Percentiles rank a stretch among this genome's conserved stretches.
These are phyloP conservation scores for Arctia plantaginis DNA, from an alignment of 2,888 invertebrate genomes.

Conservation along the genomic window DNA sequence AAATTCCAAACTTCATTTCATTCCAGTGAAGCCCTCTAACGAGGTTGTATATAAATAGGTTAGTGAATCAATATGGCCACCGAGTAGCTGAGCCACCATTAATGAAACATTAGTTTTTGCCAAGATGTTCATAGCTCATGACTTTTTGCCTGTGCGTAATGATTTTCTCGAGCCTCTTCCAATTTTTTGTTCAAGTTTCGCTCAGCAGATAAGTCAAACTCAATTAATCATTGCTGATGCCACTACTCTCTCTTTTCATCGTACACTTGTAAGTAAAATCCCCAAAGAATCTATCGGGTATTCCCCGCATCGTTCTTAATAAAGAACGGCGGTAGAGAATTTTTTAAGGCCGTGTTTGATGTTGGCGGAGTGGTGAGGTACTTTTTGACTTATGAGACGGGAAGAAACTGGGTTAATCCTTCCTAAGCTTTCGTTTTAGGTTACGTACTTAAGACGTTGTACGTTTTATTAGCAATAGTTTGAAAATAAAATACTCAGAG, in stretches of 20 bases:
- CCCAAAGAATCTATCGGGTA: slow-evolving; percentile 30
- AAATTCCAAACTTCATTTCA: background rate
- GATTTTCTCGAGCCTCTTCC: slow-evolving; percentile 53
- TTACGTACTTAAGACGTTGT: slow-evolving; percentile 41
- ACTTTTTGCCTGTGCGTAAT: slow-evolving; percentile 58
- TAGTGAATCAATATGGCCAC: slow-evolving; percentile 34
- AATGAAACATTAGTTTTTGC: slow-evolving; percentile 51
- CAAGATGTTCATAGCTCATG: slow-evolving; percentile 47
- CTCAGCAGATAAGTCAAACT: slow-evolving; percentile 51
- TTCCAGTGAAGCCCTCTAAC: slow-evolving; percentile 19
- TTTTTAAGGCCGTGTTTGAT: slow-evolving; percentile 46
- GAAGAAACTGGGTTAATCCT: slow-evolving; percentile 52
- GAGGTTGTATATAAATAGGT: slow-evolving; percentile 33
- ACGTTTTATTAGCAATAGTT: slow-evolving; percentile 41
- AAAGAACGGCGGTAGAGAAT: slow-evolving; percentile 36
- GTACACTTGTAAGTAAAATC: slow-evolving; percentile 33
- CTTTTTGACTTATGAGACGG: slow-evolving; percentile 47
- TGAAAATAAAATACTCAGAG: slow-evolving; percentile 36
- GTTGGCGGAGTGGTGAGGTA: slow-evolving; percentile 45
- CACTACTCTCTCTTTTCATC: slow-evolving; percentile 20
- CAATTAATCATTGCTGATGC: slow-evolving; percentile 54
- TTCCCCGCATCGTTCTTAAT: slow-evolving; percentile 34
- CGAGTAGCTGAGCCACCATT: slow-evolving; percentile 34
- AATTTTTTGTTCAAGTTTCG: slow-evolving; percentile 46
- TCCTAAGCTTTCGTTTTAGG: slow-evolving; percentile 44